Base-by-base conservation (phyloP, 1,140 invertebrate species). In the Drosophila micromelanica region DNA sequence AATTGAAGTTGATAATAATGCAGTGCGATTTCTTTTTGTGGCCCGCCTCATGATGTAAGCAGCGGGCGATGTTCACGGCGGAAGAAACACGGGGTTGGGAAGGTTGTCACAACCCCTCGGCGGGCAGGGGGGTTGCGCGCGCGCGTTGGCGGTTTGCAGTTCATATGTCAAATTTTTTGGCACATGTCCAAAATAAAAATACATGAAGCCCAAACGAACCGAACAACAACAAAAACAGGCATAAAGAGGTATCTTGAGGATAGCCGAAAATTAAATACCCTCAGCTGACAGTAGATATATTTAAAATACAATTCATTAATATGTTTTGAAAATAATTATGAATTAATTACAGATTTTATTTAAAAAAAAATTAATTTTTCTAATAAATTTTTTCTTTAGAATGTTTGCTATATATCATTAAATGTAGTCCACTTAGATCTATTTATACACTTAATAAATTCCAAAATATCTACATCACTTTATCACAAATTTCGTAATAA, bases 1-100 rank as follows among this genome's bases (percentile, higher is more conserved):
- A 89, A 89, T 89, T 89, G 84, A 89, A 89, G 84, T 89, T 89
- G 84, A 89, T 89, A 89, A 89, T 89, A 89, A 89, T 89, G 84
- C 84, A 89, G 84, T 89, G 84, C 82, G 82, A 87, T 87, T 87
- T 89, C 82, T 87, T 86, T 62, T 87, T 87, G 84, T 76, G 78
- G 55, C 73, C 71, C 64, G 56, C 73, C 71, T 67, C 76, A 78
- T 87, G 84, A 87, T 89, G 82, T 87, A 87, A 87, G 71, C 73
- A 68, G 65, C 52, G 43, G 43, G 43, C n/a, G 12, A 27, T 15
- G 23, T 27, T 35, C 32, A 35, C 12, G 12, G 30, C 6, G n/a
- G 30, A 4, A 4, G 48, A 5, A 6, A 0, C 27, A 1, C n/a
- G 7, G 5, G 9, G n/a, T n/a, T n/a, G n/a, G n/a, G 13, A 6